Percentiles rank a stretch among this genome's conserved stretches.
These are phyloP conservation scores for Halocaridina rubra DNA, from an alignment of 2,888 invertebrate genomes.

Conservation along the genomic window DNA sequence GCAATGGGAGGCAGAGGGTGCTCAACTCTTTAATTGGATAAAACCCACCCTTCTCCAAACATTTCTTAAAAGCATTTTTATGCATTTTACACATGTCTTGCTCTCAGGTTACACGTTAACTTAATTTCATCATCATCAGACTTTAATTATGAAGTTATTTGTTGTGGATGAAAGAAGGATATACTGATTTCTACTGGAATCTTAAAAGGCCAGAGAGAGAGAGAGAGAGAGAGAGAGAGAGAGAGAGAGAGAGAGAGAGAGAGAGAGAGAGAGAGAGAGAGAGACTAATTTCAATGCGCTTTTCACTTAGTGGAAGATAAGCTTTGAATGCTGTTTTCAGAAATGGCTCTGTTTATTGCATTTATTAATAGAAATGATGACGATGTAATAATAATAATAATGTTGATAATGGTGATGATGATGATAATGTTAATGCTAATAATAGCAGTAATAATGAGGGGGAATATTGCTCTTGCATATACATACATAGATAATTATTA, in stretches of 20 bases:
- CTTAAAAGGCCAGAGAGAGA: background rate
- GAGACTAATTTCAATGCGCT: background rate
- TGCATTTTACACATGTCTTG: no score
- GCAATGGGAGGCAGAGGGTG: background rate
- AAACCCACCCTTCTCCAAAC: no score
- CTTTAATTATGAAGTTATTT: no score
- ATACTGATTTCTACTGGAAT: no score
- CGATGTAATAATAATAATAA: background rate
- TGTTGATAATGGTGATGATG: background rate
- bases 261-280: background rate
- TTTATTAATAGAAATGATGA: background rate
- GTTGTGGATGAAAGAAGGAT: no score
- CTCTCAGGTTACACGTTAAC: no score
- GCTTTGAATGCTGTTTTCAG: background rate
- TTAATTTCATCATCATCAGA: no score
- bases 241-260: background rate
- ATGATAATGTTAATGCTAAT: background rate
- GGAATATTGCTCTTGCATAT: no score
- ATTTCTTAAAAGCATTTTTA: no score
- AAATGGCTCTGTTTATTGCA: no score
- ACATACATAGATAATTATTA: no score
- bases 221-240: background rate
- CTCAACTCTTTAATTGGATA: no score
- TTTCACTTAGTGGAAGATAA: background rate
- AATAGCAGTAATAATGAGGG: background rate